phyloP scores from a whole-genome alignment of 1,140 invertebrate genomes.

The Zaprionus ornatus region DNA sequence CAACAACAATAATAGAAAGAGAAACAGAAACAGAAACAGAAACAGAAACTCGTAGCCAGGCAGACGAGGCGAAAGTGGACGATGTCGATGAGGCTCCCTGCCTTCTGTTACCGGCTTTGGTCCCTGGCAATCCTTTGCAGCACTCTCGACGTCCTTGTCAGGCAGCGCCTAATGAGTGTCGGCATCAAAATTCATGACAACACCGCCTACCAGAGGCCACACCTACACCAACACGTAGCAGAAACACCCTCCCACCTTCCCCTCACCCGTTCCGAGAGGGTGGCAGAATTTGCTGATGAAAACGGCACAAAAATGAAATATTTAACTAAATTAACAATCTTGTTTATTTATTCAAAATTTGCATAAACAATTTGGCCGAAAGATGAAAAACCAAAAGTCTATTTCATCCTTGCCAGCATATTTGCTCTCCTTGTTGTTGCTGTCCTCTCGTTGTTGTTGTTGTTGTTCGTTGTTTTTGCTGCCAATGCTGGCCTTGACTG shows the following conservation, averaged over 20 bases:
- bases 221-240: conserved; percentile 72
- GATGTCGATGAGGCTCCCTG: no score
- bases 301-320: conserved; percentile 82
- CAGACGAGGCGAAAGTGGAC: no score
- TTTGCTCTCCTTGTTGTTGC: conserved; percentile 16
- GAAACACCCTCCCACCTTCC: no score
- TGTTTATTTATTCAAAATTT: conserved; percentile 83
- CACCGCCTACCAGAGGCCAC: conserved; percentile 43
- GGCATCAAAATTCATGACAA: conserved; percentile 79
- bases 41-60: background rate
- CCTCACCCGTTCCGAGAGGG: background rate
- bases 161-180: conserved; percentile 72
- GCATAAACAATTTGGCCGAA: conserved; percentile 81
- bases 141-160: conserved; percentile 44
- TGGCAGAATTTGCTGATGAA: conserved; percentile 67
- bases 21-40: background rate
- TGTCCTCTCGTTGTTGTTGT: background rate
- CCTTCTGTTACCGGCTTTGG: background rate
- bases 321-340: conserved; percentile 83
- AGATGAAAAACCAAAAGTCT: conserved; percentile 83
- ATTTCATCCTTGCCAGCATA: conserved; percentile 56
- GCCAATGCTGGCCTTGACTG: conserved; percentile 37
- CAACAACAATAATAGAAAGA: no score
- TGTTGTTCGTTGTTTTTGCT: conserved; percentile 22
- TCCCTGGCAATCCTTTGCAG: conserved; percentile 63